Evolutionary conservation across 2,797 vertebrate genomes (phyloP), one percentile per base, ranked within the genome.

Genomic region (Podarcis siculus): DNA sequence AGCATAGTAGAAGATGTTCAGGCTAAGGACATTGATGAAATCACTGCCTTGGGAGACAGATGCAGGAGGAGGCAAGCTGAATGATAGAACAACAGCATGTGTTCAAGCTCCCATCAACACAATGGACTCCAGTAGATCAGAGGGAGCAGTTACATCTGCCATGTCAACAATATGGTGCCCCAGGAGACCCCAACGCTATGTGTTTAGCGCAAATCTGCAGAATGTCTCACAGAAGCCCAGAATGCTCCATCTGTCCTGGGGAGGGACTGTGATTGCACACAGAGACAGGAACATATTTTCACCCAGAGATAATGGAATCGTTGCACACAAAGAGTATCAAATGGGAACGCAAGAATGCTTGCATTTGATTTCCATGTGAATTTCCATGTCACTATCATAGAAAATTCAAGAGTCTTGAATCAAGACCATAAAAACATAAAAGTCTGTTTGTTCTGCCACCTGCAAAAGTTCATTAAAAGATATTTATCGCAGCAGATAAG

Each of bases 401-500:
- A 64, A 64, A 64, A 64, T 64, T 19, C 61, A 21, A 64, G 19
- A 23, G 61, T 35, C 32, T 30, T 39, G 72, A 90, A 79, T 25
- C 37, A 23, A 42, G 88, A 91, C 30, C 25, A 71, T 83, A 86
- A 92, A 89, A 64, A 92, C 78, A 23, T 64, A 8, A 0, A 15
- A 84, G 58, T 1, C 30, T 17, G 17, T 9, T 12, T n/a, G 19
- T 42, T 67, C 30, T 17, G 27, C 72, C 17, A 82, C 76, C 75
- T 27, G 79, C 90, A 79, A 58, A 21, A 1, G 12, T 49, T 27
- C 67, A 45, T 23, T 83, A 64, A 87, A 67, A 83, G 69, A 55
- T 82, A 64, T 12, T 83, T 78, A 79, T 92, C 87, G 93, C 89
- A 92, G 91, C 77, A 89, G n/a, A 79, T 90, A 86, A 27, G 27